Evolutionary conservation across 1,140 invertebrate genomes (phyloP), one percentile per base, ranked within the genome.

Genomic region (Drosophila micromelanica): DNA sequence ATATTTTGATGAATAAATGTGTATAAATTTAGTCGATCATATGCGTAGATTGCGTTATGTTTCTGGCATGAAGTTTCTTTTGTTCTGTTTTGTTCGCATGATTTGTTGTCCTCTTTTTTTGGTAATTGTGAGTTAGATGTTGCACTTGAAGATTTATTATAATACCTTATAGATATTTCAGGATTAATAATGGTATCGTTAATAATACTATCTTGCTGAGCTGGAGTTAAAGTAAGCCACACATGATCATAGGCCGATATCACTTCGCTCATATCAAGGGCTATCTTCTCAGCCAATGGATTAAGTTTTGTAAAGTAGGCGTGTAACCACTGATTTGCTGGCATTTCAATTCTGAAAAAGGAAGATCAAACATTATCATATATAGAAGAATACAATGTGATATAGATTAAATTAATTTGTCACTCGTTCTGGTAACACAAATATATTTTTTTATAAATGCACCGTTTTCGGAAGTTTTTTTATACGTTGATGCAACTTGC

Each of bases 281-380:
- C 60, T 48, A 91, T 87, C 23, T 84, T 90, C 45, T 65, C 46
- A 1, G 90, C 86, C n/a, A 91, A 15, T 0, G 90, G 87, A 79
- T 80, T 91, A 9, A 91, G 65, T 13, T 73, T 64, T 1, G 81
- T 30, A 56, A 91, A 91, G 65, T 91, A 91, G 1, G 49, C 42
- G 7, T 78, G 55, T 7, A 74, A 13, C 37, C 46, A 15, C 30
- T 73, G 59, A 13, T 76, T 56, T 49, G 55, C 30, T 5, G 57
- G 38, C 80, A 85, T 85, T 23, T 61, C 15, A 38, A 12, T 56
- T 20, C 63, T 73, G 49, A n/a, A 73, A 17, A 62, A 69, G 9
- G 9, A 37, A 48, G 23, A 73, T 27, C 2, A 32, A 23, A 17
- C 17, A 51, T 51, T 15, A 5, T 27, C 27, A 27, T 27, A 27